Percentiles rank a stretch among this genome's conserved stretches.
phyloP scores from a whole-genome alignment of 1,140 invertebrate species.

The Drosophila arizonae region DNA sequence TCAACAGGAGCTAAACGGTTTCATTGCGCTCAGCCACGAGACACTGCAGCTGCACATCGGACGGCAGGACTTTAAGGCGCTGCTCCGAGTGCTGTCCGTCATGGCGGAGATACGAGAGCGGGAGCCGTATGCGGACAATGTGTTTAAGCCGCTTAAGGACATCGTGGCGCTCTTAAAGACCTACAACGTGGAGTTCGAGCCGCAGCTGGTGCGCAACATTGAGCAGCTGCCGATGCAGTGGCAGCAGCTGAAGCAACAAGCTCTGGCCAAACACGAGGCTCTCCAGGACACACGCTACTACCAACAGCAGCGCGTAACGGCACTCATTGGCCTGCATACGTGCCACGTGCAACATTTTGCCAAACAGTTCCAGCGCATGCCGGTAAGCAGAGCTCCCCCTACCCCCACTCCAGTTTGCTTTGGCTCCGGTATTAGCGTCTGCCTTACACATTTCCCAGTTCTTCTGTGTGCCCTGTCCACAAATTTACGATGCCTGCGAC shows the following conservation, averaged over 20 bases:
- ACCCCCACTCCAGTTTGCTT: not conserved
- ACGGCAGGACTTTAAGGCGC: conserved; percentile 86
- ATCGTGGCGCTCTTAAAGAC: conserved; percentile 89
- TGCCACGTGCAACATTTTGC: conserved; percentile 88
- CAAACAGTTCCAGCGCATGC: conserved; percentile 86
- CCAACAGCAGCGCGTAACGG: conserved; percentile 88
- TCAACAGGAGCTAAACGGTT: conserved; percentile 84
- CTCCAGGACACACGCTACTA: conserved; percentile 88
- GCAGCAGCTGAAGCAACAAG: conserved; percentile 93
- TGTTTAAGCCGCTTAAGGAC: conserved; percentile 93
- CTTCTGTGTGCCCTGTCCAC: conserved; percentile 85
- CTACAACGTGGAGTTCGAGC: conserved; percentile 89
- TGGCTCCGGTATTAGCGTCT: not conserved
- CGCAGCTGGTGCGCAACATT: conserved; percentile 83
- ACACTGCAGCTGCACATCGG: conserved; percentile 84
- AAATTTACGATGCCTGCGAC: conserved; percentile 88
- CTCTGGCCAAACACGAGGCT: conserved; percentile 91
- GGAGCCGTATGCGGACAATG: conserved; percentile 86
- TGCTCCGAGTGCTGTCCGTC: conserved; percentile 84
- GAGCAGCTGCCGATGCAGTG: conserved; percentile 94
- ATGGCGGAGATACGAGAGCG: conserved; percentile 86
- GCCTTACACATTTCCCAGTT: conserved; percentile 83
- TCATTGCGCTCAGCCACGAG: conserved; percentile 85
- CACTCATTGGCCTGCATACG: conserved; percentile 89
- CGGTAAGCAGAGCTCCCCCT: conserved; percentile 73